Evolutionary conservation across 1,140 invertebrate genomes (phyloP), one percentile per base, ranked within the genome.

Genomic region (Zaprionus gabonicus): DNA sequence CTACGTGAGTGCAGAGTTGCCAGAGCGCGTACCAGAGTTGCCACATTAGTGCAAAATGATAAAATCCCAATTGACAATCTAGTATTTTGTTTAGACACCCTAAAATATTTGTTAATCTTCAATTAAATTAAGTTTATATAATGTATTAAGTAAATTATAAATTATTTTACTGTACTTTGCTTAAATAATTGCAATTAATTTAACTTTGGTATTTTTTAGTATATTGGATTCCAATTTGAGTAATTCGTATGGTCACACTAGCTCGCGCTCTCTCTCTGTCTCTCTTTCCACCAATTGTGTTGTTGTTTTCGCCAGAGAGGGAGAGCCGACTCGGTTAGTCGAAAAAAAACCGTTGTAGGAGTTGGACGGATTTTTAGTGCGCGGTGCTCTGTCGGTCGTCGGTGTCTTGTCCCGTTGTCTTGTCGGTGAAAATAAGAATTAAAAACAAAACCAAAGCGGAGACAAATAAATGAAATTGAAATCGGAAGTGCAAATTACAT

Each of bases 381-480:
- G 68, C 56, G 73, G 64, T 51, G 46, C 65, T 64, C 68, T 68
- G 71, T 82, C 76, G 65, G 81, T 84, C 76, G 81, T 83, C 80
- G 80, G 70, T 76, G 73, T 83, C 70, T 72, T 76, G 68, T 46
- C 41, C 41, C 76, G 81, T 79, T 71, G 76, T 71, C 38, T 71
- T 67, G 59, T 78, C 64, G 74, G 60, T 62, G 53, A 65, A 81
- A 56, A 63, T 67, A 67, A 79, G 62, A 71, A 71, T 71, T 62
- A 60, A 60, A 53, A 62, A 27, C 46, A 57, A 41, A 64, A 53
- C 38, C 67, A 4, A 65, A 75, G 70, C 81, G 76, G 20, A 44
- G 31, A 66, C 63, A 60, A 76, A 73, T 74, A 44, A 72, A 76
- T 78, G 49, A 76, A 80, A 70, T 51, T 64, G 12, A 27, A 58